phyloP scores from a whole-genome alignment of 35 echinoderm and acorn worm genomes.

The Acanthaster planci region DNA sequence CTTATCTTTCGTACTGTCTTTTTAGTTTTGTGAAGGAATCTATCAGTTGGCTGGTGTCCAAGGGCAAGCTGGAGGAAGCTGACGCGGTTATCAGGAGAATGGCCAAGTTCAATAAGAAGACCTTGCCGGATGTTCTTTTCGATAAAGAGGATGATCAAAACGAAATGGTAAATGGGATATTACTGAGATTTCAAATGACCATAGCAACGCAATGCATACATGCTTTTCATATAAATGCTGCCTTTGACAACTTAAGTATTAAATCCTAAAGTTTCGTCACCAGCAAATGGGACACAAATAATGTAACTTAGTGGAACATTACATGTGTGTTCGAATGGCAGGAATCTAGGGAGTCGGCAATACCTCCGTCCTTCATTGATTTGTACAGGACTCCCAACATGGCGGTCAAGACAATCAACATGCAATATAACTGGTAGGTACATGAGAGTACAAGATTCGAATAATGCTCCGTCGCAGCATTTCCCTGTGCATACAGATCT shows the following conservation, averaged over 20 bases:
- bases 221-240: too few relatives aligned
- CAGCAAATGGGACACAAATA: too few relatives aligned
- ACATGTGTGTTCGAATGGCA: not conserved
- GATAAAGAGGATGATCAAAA: not conserved
- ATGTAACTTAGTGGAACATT: too few relatives aligned
- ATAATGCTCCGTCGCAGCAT: too few relatives aligned
- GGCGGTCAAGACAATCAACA: slow-evolving; percentile 25
- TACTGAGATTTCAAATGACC: too few relatives aligned
- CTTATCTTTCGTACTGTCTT: too few relatives aligned
- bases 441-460: too few relatives aligned
- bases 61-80: slow-evolving; percentile 51
- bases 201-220: too few relatives aligned
- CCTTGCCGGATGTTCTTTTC: not conserved
- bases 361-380: slow-evolving; percentile 3
- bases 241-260: too few relatives aligned
- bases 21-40: slow-evolving; percentile 86
- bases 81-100: slow-evolving; percentile 49
- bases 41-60: slow-evolving; percentile 66
- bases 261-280: too few relatives aligned
- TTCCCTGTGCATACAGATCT: too few relatives aligned
- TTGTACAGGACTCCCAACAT: slow-evolving; percentile 13
- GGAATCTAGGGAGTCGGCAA: not conserved
- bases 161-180: not conserved
- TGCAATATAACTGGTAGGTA: slow-evolving; percentile 5
- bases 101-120: slow-evolving; percentile 64